Percentiles rank a stretch among this genome's conserved stretches.
Conservation (phyloP, 1,140 invertebrate genomes). For the Galendromus occidentalis region DNA sequence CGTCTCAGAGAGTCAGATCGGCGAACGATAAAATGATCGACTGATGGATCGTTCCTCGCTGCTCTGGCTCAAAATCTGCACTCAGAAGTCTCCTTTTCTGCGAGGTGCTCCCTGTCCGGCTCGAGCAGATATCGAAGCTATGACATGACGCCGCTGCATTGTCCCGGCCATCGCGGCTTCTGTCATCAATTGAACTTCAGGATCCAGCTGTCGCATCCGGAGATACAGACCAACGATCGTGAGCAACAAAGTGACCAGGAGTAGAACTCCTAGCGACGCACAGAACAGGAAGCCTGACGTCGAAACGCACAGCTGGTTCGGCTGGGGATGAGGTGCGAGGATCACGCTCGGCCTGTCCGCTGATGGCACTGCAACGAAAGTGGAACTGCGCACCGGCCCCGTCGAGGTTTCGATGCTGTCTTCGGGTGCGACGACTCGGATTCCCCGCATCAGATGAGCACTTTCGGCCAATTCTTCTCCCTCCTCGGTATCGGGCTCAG, state of each 20-base stretch:
- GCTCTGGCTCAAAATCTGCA: too few relatives aligned
- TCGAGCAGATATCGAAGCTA: not conserved
- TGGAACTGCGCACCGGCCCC: not conserved
- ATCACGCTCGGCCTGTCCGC: not conserved
- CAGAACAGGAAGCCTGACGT: not conserved
- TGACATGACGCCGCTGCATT: slow-evolving; percentile 5
- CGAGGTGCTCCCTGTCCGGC: not conserved
- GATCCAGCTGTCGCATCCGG: not conserved
- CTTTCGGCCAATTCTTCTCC: slow-evolving; percentile 10
- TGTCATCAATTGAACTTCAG: not conserved
- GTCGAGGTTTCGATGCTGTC: slow-evolving; percentile 19
- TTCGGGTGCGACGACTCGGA: slow-evolving; percentile 25
- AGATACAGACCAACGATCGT: slow-evolving; percentile 1
- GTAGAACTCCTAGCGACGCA: not conserved
- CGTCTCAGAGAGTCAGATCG: too few relatives aligned
- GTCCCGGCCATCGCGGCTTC: not conserved
- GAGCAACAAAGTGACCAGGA: not conserved
- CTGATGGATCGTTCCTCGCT: too few relatives aligned
- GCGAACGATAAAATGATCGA: too few relatives aligned
- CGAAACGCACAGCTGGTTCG: not conserved
- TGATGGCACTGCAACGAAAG: not conserved
- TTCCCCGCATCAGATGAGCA: slow-evolving; percentile 20
- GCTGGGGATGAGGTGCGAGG: not conserved
- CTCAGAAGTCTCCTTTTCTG: not conserved
- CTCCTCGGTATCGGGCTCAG: not conserved